Evolutionary conservation across 2,888 invertebrate species (phyloP).

Genomic region (Drosophila borborema): DNA sequence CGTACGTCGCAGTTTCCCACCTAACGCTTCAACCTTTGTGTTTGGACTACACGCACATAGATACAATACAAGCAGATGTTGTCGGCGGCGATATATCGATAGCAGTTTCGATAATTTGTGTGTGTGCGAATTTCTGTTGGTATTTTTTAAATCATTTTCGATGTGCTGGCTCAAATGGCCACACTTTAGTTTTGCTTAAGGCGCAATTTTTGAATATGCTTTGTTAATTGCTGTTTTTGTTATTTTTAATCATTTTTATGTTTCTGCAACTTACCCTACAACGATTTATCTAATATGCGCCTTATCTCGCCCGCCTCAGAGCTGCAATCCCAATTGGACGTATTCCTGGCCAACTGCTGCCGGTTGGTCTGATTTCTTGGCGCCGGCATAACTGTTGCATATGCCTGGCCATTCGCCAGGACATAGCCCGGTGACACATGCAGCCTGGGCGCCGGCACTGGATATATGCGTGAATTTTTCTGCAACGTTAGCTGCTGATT

Average conservation of each 20-base stretch:
- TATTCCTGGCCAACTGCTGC: conserved; percentile 30
- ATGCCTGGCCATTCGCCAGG: conserved; percentile 46
- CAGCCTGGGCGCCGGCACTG: conserved; percentile 60
- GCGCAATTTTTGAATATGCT: background rate
- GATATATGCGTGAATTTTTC: conserved; percentile 70
- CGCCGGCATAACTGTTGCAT: conserved; percentile 50
- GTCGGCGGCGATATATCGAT: conserved; percentile 29
- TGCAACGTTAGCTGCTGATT: conserved; percentile 51
- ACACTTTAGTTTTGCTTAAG: background rate
- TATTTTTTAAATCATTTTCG: background rate
- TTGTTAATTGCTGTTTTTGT: background rate
- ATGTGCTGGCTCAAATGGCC: background rate
- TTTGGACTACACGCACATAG: conserved; percentile 21
- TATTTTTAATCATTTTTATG: background rate
- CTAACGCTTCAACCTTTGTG: conserved; percentile 39
- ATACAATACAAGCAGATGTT: conserved; percentile 12
- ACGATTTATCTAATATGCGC: conserved; percentile 86
- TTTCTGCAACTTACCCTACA: conserved; percentile 39
- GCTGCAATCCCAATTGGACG: conserved; percentile 88
- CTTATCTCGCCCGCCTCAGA: conserved; percentile 91
- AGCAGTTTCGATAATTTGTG: background rate
- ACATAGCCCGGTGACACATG: conserved; percentile 39
- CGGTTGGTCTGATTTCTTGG: conserved; percentile 39
- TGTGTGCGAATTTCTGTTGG: background rate
- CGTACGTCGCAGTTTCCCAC: conserved; percentile 46